phyloP scores from a whole-genome alignment of 2,113 vertebrate species.

The Rhizomys pruinosus region DNA sequence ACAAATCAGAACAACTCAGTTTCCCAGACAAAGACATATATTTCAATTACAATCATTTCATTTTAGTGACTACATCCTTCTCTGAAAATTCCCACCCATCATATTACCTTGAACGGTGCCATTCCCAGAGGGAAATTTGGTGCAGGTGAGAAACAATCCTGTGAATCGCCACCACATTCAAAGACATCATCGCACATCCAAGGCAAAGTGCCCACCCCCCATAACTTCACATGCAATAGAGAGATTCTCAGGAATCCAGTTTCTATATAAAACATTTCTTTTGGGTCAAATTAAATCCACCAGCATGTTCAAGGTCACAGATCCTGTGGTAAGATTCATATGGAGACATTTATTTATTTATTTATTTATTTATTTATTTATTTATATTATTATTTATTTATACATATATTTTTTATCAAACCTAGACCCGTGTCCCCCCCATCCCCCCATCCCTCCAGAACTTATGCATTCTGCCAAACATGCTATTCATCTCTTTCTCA shows the following conservation, averaged over 20 bases:
- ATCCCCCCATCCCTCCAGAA: too few relatives aligned
- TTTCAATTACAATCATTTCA: not conserved
- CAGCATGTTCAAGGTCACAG: not conserved
- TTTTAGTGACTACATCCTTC: not conserved
- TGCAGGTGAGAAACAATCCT: not conserved
- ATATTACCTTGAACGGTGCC: not conserved
- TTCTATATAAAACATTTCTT: too few relatives aligned
- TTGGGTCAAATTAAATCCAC: too few relatives aligned
- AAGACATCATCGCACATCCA: not conserved
- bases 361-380: too few relatives aligned
- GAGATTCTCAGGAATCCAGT: not conserved
- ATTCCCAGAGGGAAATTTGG: not conserved
- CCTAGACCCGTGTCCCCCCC: too few relatives aligned
- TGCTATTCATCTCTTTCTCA: too few relatives aligned
- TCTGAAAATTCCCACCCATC: not conserved
- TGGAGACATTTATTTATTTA: too few relatives aligned
- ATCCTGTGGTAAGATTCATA: not conserved
- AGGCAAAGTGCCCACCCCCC: fast-evolving
- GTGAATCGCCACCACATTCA: fast-evolving
- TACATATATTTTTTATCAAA: too few relatives aligned
- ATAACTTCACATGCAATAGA: too few relatives aligned
- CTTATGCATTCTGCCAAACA: too few relatives aligned
- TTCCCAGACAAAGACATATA: not conserved
- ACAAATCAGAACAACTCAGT: not conserved
- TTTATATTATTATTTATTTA: too few relatives aligned